Conservation (phyloP, 2,797 vertebrate species). For the Brotula barbata region DNA sequence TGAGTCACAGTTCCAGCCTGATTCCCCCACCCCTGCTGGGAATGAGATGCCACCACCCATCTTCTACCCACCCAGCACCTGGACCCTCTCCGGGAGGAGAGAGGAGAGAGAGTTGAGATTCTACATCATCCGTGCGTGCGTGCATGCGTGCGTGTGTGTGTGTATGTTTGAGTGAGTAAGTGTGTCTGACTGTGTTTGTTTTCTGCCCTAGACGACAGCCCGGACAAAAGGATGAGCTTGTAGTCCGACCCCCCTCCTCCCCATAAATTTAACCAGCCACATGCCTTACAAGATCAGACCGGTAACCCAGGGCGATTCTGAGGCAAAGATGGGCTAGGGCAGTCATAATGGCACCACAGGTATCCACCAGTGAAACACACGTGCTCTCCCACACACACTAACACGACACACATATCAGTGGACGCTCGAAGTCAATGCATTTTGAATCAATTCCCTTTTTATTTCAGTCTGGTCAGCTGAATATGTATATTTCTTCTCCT, state of each 20-base stretch:
- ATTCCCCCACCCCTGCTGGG: constrained; percentile 73
- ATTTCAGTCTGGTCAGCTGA: constrained; percentile 53
- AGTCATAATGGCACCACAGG: constrained; percentile 67
- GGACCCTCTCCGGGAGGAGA: constrained; percentile 64
- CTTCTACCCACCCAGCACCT: constrained; percentile 81
- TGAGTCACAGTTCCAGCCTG: constrained; percentile 75
- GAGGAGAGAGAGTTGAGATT: constrained; percentile 57
- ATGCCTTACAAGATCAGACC: constrained; percentile 71
- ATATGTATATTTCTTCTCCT: constrained; percentile 41
- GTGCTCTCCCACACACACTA: constrained; percentile 13
- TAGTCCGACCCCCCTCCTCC: constrained; percentile 60
- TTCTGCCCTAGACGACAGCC: constrained; percentile 66
- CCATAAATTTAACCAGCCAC: constrained; percentile 80
- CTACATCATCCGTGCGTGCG: constrained; percentile 59
- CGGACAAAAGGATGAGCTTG: constrained; percentile 77
- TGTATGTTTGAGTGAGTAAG: constrained; percentile 58
- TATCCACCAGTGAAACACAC: constrained; percentile 45
- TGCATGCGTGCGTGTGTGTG: constrained; percentile 32
- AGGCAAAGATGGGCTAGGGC: constrained; percentile 52
- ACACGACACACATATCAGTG: constrained; percentile 19
- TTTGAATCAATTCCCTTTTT: constrained; percentile 23
- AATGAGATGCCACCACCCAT: constrained; percentile 80
- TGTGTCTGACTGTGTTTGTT: constrained; percentile 68
- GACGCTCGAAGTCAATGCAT: constrained; percentile 28
- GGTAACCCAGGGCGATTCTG: constrained; percentile 73